Evolutionary conservation across 2,888 invertebrate genomes (phyloP), one percentile per base, ranked within the genome.

Genomic region (Conomelus anceps): DNA sequence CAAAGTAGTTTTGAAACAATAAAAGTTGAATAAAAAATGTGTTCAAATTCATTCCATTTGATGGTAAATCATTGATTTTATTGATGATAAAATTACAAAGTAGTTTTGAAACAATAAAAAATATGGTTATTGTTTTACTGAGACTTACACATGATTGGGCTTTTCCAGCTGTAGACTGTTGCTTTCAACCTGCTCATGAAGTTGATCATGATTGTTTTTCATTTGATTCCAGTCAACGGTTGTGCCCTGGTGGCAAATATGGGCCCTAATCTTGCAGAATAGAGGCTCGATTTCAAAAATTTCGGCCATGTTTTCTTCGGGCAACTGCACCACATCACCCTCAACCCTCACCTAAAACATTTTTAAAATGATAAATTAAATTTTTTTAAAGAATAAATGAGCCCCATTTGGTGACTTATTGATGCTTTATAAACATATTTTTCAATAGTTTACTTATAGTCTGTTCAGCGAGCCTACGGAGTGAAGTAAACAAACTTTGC

Each of bases 111-210:
- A 17, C 63, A 17, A 13, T 13, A 24, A 87, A 87, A 26, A 26
- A 87, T 22, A 11, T 23, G 11, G n/a, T 9, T 23, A 9, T 20
- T 7, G n/a, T 13, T 22, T 20, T 26, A 22, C 22, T 23, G 17
- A 22, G 89, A 93, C 94, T 93, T 92, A 94, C 94, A 93, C 92
- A 91, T 94, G 93, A 86, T 94, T 93, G 0, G 94, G 94, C 93
- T 94, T 93, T 0, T 93, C 92, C 22, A 94, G 91, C n/a, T 90
- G 90, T 34, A 92, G 91, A n/a, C 92, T 91, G 4, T 93, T 92
- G 9, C 91, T 92, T 22, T 91, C 90, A 22, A 93, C 92, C 22
- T 93, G 92, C 13, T 92, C 90, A 7, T 94, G 89, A 34, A 94
- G 90, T 90, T 93, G 90, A 91, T 94, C 94, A 91, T 94, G 94